These are phyloP conservation scores for Ophion ellenae DNA, from an alignment of 2,888 invertebrate genomes.

Conservation along the genomic window DNA sequence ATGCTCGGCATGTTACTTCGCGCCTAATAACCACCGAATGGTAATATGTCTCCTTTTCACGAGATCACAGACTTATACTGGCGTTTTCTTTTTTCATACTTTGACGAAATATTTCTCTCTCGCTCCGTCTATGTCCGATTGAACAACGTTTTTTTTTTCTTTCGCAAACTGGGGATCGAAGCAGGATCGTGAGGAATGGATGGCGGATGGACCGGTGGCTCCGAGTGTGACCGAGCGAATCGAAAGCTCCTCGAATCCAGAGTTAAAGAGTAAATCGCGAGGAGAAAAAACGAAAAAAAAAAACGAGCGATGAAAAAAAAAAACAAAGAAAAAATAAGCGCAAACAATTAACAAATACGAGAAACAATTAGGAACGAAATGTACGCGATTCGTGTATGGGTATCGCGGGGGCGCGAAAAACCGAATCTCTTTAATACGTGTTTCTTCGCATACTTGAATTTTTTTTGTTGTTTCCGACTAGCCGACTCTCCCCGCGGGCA, in stretches of 20 bases:
- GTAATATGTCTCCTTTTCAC: slow-evolving; percentile 42
- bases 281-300: slow-evolving; percentile 15
- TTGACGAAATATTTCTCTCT: slow-evolving; percentile 34
- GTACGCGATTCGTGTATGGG: slow-evolving; percentile 52
- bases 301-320: slow-evolving; percentile 9
- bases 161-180: too few species aligned
- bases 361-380: slow-evolving; percentile 66
- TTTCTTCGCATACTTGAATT: slow-evolving; percentile 41
- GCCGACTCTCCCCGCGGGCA: slow-evolving; percentile 63
- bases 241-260: slow-evolving; percentile 39
- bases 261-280: slow-evolving; percentile 25
- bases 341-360: slow-evolving; percentile 34
- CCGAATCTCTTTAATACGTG: slow-evolving; percentile 64
- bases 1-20: slow-evolving; percentile 30
- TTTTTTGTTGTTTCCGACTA: slow-evolving; percentile 60
- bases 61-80: slow-evolving; percentile 70
- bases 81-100: slow-evolving; percentile 53
- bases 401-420: slow-evolving; percentile 42
- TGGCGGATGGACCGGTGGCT: slow-evolving; percentile 46
- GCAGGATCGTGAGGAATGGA: slow-evolving; percentile 20
- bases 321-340: slow-evolving; percentile 15
- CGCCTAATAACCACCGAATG: slow-evolving; percentile 3
- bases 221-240: slow-evolving; percentile 28
- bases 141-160: too few species aligned
- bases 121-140: slow-evolving; percentile 11